A percentile compares a stretch with the other conserved stretches of the same genome.
phyloP scores from a whole-genome alignment of 2,113 vertebrate species.

The Lepidothrix coronata region DNA sequence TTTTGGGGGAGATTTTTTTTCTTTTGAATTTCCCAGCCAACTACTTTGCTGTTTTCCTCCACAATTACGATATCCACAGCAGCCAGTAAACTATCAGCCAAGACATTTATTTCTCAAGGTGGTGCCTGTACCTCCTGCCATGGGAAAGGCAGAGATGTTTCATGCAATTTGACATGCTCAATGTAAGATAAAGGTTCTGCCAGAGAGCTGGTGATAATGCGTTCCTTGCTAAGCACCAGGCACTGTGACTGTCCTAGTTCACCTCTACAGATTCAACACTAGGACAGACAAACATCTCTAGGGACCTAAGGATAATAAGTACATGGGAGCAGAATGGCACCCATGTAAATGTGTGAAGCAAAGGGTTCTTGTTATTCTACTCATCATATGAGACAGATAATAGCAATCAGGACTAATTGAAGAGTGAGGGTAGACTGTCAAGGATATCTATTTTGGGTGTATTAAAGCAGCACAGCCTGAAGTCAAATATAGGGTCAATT shows the following conservation, averaged over 20 bases:
- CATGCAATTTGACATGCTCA: background rate
- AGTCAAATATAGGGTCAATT: background rate
- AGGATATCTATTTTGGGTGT: background rate
- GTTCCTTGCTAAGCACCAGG: background rate
- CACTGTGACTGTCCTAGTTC: background rate
- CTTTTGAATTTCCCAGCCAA: background rate
- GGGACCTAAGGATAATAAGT: background rate
- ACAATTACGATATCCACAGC: background rate
- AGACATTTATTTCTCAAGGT: background rate
- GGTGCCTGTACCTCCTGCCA: background rate
- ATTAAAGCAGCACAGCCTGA: background rate
- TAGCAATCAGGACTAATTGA: conserved; percentile 24
- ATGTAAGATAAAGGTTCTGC: background rate
- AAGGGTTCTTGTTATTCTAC: background rate
- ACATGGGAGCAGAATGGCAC: background rate
- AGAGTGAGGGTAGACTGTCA: background rate
- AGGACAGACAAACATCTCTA: background rate
- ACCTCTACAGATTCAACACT: background rate
- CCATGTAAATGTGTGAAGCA: background rate
- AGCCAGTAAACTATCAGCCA: background rate
- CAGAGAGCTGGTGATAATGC: background rate
- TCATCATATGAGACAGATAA: background rate
- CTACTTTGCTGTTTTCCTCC: background rate
- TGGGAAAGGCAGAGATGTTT: background rate
- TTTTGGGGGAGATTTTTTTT: background rate